Percentiles rank a stretch among this genome's conserved stretches.
These are phyloP conservation scores for Nematolebias whitei DNA, from an alignment of 2,113 vertebrate species.

Conservation along the genomic window DNA sequence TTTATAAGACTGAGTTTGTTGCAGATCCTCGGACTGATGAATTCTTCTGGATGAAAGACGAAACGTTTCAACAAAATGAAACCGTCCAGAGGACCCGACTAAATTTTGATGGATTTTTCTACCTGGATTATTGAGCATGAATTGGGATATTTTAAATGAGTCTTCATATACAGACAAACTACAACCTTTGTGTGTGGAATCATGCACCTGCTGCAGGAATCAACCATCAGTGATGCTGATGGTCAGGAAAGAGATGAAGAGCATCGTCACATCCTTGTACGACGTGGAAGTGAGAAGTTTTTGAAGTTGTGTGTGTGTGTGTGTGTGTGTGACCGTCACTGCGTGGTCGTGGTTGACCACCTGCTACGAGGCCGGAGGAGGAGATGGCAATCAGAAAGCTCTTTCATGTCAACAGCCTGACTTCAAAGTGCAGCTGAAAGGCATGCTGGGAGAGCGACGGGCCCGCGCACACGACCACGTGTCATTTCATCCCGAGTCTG, in stretches of 20 bases:
- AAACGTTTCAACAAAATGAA: too few species aligned
- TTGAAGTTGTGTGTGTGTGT: too few species aligned
- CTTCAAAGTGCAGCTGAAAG: constrained; percentile 55
- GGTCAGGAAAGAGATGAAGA: too few species aligned
- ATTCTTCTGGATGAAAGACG: too few species aligned
- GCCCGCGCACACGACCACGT: constrained; percentile 13
- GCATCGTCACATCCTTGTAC: neutral
- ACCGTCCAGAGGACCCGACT: too few species aligned
- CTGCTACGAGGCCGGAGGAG: constrained; percentile 14
- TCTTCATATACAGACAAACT: too few species aligned
- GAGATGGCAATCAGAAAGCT: constrained; percentile 31
- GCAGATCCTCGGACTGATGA: too few species aligned
- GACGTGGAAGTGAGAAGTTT: neutral
- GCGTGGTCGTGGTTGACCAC: neutral
- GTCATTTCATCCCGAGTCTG: constrained; percentile 19
- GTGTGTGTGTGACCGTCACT: neutral
- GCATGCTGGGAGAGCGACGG: constrained; percentile 28
- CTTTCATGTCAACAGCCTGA: constrained; percentile 43
- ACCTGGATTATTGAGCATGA: too few species aligned
- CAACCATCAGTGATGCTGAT: neutral
- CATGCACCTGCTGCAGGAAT: constrained; percentile 1
- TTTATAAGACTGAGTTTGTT: too few species aligned
- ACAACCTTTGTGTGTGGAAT: too few species aligned
- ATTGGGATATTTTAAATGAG: neutral
- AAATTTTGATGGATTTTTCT: too few species aligned